phyloP scores from a whole-genome alignment of 2,888 invertebrate genomes.

The Neuroscelio doddi region DNA sequence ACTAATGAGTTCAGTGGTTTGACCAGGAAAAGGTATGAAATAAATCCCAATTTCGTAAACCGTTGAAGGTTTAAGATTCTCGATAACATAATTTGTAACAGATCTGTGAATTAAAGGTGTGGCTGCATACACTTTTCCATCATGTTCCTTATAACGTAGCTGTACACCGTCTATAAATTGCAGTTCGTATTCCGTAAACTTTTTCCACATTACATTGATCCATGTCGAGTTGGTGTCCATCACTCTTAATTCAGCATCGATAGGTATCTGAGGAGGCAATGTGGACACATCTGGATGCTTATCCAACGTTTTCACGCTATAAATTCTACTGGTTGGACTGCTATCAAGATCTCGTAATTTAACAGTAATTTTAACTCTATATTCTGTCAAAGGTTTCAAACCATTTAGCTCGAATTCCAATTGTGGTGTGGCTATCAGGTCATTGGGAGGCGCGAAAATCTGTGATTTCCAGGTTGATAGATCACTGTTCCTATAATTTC shows the following conservation, averaged over 20 bases:
- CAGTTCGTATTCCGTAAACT: slow-evolving; percentile 85
- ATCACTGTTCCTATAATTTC: slow-evolving; percentile 76
- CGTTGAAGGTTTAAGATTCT: slow-evolving; percentile 84
- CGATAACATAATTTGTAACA: slow-evolving; percentile 83
- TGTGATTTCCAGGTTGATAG: slow-evolving; percentile 86
- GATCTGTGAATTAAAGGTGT: slow-evolving; percentile 89
- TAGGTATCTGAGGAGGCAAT: slow-evolving; percentile 76
- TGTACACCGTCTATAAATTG: slow-evolving; percentile 92
- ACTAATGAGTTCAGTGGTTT: slow-evolving; percentile 83
- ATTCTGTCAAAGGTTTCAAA: slow-evolving; percentile 84
- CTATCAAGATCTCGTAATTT: slow-evolving; percentile 84
- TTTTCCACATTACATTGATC: slow-evolving; percentile 86
- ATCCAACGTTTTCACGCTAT: slow-evolving; percentile 81
- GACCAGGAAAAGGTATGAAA: slow-evolving; percentile 87
- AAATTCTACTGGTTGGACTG: slow-evolving; percentile 84
- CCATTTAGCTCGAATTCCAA: slow-evolving; percentile 87
- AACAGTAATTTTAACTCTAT: slow-evolving; percentile 87
- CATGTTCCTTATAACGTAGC: slow-evolving; percentile 86
- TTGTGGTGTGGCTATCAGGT: slow-evolving; percentile 88
- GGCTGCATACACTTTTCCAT: slow-evolving; percentile 87
- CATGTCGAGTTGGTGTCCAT: slow-evolving; percentile 85
- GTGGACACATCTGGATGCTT: slow-evolving; percentile 73
- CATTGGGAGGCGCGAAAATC: slow-evolving; percentile 90
- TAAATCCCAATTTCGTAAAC: slow-evolving; percentile 88
- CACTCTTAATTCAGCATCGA: slow-evolving; percentile 83